Evolutionary conservation across 2,797 vertebrate genomes (phyloP).

Genomic region (Malurus leucopterus): DNA sequence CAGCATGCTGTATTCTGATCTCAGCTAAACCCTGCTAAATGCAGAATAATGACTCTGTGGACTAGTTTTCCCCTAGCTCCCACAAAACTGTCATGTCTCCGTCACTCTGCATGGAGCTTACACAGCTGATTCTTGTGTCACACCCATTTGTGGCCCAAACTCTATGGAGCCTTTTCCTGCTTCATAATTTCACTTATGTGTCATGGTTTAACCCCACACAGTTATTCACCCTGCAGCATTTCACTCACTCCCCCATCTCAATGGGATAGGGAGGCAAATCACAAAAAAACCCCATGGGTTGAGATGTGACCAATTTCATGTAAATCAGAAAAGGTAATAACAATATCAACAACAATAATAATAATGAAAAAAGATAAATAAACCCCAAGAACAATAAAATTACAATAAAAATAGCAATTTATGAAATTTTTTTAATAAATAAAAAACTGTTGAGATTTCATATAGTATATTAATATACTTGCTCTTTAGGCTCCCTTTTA

Average conservation of each 20-base stretch:
- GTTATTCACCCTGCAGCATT: background rate
- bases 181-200: background rate
- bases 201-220: background rate
- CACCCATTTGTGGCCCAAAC: rapidly evolving
- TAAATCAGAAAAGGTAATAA: background rate
- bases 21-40: background rate
- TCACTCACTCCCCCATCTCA: background rate
- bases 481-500: background rate
- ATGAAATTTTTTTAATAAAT: background rate
- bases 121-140: background rate
- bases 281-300: background rate
- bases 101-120: too few species aligned
- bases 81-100: background rate
- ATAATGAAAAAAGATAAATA: background rate
- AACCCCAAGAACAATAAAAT: background rate
- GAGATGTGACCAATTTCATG: background rate
- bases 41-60: background rate
- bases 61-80: background rate
- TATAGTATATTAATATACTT: background rate
- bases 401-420: background rate
- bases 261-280: background rate
- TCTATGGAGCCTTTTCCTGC: background rate
- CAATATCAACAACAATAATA: too few species aligned
- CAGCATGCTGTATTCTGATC: background rate
- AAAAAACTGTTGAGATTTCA: background rate